Conservation (phyloP, 2,888 invertebrate genomes). For the Argyra leucocephala region DNA sequence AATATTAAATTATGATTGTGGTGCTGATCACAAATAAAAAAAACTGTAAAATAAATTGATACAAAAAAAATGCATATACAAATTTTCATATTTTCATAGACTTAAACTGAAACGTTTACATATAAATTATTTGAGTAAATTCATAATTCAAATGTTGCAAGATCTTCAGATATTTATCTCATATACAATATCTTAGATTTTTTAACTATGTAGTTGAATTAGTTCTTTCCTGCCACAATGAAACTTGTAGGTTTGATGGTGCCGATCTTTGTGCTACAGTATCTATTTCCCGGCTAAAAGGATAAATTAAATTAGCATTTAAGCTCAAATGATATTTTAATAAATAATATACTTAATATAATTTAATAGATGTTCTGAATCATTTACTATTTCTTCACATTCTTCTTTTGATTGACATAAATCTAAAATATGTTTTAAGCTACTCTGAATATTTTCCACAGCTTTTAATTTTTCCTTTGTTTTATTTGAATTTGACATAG, state of each 20-base stretch:
- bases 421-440: constrained; percentile 17
- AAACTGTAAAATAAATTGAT: no score
- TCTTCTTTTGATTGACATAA: constrained; percentile 22
- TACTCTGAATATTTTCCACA: constrained; percentile 16
- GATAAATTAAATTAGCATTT: neutral
- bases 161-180: no score
- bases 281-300: neutral
- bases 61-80: no score
- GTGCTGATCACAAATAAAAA: no score
- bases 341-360: neutral
- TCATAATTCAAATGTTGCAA: no score
- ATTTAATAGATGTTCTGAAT: neutral
- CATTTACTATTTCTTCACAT: constrained; percentile 22
- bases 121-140: no score
- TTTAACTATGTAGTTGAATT: neutral
- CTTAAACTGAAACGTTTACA: no score
- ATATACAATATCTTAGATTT: no score
- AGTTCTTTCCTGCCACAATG: neutral
- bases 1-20: no score
- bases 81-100: no score
- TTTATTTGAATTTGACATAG: constrained; percentile 21
- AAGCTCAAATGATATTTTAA: neutral
- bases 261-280: neutral
- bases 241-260: neutral
- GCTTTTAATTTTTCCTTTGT: constrained; percentile 19